A percentile compares a stretch with the other conserved stretches of the same genome.
Evolutionary conservation across 1,140 invertebrate species (phyloP).

Genomic region (Euwallacea similis): DNA sequence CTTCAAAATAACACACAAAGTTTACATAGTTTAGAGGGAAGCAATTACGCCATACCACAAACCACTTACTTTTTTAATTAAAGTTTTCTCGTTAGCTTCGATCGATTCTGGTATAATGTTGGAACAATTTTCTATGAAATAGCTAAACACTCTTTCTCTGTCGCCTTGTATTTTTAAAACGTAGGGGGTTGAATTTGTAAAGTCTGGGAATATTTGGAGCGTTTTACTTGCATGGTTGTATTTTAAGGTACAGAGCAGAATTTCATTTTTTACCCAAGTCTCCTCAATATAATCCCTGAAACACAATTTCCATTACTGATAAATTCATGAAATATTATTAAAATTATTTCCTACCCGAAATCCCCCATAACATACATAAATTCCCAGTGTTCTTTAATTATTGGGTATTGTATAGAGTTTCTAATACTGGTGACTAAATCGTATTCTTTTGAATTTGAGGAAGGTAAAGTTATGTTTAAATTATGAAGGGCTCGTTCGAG

Average conservation of each 20-base stretch:
- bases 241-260: conserved; percentile 45
- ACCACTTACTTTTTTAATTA: conserved; percentile 38
- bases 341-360: conserved; percentile 42
- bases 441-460: conserved; percentile 23
- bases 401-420: conserved; percentile 21
- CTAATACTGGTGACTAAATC: conserved; percentile 29
- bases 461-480: conserved; percentile 5
- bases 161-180: conserved; percentile 21
- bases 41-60: not conserved
- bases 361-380: conserved; percentile 49
- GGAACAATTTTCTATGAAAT: conserved; percentile 39
- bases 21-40: conserved; percentile 1
- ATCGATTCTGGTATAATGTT: conserved; percentile 29
- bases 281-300: conserved; percentile 47
- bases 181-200: conserved; percentile 43
- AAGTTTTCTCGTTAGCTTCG: conserved; percentile 34
- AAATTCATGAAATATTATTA: not conserved
- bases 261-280: conserved; percentile 49
- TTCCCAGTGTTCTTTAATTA: conserved; percentile 15
- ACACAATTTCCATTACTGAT: conserved; percentile 17
- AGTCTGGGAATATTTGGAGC: conserved; percentile 47
- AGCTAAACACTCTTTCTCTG: conserved; percentile 15
- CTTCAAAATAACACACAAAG: not conserved
- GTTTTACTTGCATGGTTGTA: conserved; percentile 43
- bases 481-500: conserved; percentile 13